phyloP scores from a whole-genome alignment of 2,888 invertebrate species.

The Sphinx pinastri region DNA sequence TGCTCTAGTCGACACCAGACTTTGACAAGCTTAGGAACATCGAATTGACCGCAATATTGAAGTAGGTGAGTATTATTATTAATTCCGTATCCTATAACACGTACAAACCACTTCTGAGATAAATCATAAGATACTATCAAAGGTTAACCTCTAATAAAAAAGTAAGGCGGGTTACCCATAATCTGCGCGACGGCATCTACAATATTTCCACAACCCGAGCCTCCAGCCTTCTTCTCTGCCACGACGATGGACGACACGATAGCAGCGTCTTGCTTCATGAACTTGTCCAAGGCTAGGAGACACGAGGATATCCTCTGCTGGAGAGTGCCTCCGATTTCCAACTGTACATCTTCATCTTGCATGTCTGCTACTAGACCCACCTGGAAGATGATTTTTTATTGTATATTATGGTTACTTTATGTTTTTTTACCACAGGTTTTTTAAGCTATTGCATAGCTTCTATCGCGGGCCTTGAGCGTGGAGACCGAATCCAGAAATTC shows the following conservation, averaged over 20 bases:
- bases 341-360: slow-evolving; percentile 87
- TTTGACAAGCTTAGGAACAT: too few relatives aligned
- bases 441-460: too few relatives aligned
- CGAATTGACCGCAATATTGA: too few relatives aligned
- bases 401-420: neutral
- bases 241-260: slow-evolving; percentile 94
- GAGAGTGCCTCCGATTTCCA: slow-evolving; percentile 90
- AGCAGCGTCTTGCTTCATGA: slow-evolving; percentile 88
- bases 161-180: slow-evolving; percentile 72
- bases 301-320: slow-evolving; percentile 94
- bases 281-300: slow-evolving; percentile 87
- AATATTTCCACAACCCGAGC: slow-evolving; percentile 85
- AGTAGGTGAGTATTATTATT: too few relatives aligned
- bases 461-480: too few relatives aligned
- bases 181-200: slow-evolving; percentile 89
- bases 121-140: neutral
- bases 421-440: too few relatives aligned
- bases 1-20: too few relatives aligned
- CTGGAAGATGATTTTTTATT: slow-evolving; percentile 43
- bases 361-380: slow-evolving; percentile 92
- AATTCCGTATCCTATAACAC: too few relatives aligned
- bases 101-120: neutral
- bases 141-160: neutral
- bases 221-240: slow-evolving; percentile 89
- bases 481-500: too few relatives aligned